Evolutionary conservation across 64 coral and sea anemone genomes (phyloP).

Genomic region (Porites lutea): DNA sequence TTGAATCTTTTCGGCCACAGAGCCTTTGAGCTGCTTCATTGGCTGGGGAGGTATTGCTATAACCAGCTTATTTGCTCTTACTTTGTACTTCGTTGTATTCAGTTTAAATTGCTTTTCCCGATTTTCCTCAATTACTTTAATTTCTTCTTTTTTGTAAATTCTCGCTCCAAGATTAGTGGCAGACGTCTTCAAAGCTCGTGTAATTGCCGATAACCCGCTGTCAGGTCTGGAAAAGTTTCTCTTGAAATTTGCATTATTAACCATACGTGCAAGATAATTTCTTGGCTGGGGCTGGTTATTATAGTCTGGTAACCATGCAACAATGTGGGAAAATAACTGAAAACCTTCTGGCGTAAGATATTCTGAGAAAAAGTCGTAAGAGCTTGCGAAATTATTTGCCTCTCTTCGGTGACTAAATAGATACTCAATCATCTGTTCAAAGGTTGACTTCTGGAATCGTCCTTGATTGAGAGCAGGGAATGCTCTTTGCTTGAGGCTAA

Average conservation of each 20-base stretch:
- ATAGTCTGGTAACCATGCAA: background rate
- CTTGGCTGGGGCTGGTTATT: background rate
- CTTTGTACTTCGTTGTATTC: background rate
- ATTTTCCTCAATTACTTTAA: background rate
- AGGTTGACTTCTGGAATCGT: background rate
- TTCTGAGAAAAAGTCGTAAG: background rate
- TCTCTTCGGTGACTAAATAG: background rate
- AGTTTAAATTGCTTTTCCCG: background rate
- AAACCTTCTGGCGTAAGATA: constrained; percentile 9
- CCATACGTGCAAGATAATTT: background rate
- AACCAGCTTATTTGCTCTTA: constrained; percentile 5
- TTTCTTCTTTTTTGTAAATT: constrained; percentile 15
- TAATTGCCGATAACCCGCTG: background rate
- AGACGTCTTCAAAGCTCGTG: background rate
- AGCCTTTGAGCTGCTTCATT: background rate
- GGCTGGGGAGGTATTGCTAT: background rate
- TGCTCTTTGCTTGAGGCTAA: background rate
- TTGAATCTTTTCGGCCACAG: constrained; percentile 6
- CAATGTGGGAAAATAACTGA: background rate
- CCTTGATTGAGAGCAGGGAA: background rate
- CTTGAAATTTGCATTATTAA: background rate
- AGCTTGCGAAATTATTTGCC: background rate
- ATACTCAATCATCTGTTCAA: background rate
- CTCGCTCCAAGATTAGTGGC: background rate
- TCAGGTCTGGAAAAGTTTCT: background rate